phyloP scores from a whole-genome alignment of 92 coral and sea anemone genomes.

The Metridium senile region DNA sequence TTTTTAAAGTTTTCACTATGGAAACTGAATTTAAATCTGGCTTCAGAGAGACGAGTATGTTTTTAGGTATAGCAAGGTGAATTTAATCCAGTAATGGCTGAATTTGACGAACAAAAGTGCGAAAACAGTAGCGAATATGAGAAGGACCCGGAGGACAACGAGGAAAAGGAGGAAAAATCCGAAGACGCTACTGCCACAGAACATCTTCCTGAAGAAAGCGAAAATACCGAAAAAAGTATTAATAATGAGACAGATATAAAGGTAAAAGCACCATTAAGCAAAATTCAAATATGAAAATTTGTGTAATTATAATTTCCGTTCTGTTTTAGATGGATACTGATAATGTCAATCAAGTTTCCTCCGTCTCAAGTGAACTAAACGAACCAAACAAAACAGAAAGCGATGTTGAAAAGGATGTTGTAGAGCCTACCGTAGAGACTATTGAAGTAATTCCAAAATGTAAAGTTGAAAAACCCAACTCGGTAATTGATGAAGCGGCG shows the following conservation, averaged over 20 bases:
- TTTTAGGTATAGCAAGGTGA: too few relatives aligned
- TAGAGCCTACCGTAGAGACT: neutral
- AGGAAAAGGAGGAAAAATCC: neutral
- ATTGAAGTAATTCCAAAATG: neutral
- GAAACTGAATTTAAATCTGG: too few relatives aligned
- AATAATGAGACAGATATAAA: neutral
- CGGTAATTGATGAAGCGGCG: slow-evolving; percentile 15
- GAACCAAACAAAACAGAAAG: neutral
- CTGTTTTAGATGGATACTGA: too few relatives aligned
- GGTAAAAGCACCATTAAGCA: neutral
- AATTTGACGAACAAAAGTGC: neutral
- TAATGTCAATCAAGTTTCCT: neutral
- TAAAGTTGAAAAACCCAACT: slow-evolving; percentile 16
- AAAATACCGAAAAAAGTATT: neutral
- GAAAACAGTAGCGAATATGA: neutral
- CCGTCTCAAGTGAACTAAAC: neutral
- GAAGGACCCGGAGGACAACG: neutral
- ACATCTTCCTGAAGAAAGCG: neutral
- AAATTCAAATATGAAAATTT: too few relatives aligned
- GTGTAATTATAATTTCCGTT: too few relatives aligned
- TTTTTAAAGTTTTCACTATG: too few relatives aligned
- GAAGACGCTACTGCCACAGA: neutral
- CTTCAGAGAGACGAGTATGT: too few relatives aligned
- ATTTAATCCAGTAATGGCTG: neutral
- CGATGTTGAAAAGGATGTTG: neutral